A percentile compares a stretch with the other conserved stretches of the same genome.
These are phyloP conservation scores for Saimiri boliviensis DNA, from an alignment of 2,113 vertebrate species.

Conservation along the genomic window DNA sequence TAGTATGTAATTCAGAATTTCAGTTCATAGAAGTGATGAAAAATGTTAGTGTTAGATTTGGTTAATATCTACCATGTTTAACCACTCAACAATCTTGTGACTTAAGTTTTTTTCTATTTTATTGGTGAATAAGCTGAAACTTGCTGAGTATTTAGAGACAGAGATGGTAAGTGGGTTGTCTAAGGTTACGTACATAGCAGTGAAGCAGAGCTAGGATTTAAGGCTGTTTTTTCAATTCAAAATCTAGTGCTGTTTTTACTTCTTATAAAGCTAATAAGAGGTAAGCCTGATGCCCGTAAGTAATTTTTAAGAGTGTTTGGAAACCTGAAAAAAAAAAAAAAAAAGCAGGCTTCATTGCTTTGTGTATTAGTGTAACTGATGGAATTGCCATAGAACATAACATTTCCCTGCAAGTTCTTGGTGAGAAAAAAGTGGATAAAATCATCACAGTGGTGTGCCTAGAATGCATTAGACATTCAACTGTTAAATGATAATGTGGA, in stretches of 20 bases:
- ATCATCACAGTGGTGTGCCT: background rate
- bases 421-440: conserved; percentile 3
- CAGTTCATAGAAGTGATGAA: background rate
- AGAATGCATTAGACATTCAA: background rate
- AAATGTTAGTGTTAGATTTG: conserved; percentile 19
- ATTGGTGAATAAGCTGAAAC: conserved; percentile 27
- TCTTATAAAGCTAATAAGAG: background rate
- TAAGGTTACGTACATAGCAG: background rate
- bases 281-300: background rate
- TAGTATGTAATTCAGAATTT: conserved; percentile 14
- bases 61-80: conserved; percentile 32
- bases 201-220: conserved; percentile 9
- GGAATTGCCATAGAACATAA: background rate
- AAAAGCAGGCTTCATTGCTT: background rate
- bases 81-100: background rate
- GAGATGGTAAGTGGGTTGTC: background rate
- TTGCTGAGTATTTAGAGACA: conserved; percentile 35
- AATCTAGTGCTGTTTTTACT: background rate
- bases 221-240: background rate
- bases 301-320: background rate
- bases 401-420: background rate
- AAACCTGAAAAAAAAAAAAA: background rate
- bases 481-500: background rate
- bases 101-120: conserved; percentile 30
- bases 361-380: background rate